Evolutionary conservation across 2,797 vertebrate genomes (phyloP), one percentile per base, ranked within the genome.

Genomic region (Saguinus oedipus): DNA sequence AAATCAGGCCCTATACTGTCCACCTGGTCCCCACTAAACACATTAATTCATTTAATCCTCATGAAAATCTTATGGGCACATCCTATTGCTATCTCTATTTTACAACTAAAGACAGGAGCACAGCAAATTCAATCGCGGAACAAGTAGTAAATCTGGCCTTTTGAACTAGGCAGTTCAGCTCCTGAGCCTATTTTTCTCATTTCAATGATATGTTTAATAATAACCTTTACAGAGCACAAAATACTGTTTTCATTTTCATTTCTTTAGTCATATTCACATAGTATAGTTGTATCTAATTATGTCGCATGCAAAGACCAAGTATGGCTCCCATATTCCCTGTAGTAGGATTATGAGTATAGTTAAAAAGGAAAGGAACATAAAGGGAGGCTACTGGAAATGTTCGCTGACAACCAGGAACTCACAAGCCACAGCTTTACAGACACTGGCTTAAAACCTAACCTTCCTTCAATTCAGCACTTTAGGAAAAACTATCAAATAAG

Each of bases 381-480:
- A 92, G 36, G 14, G 59, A 61, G 15, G 57, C 48, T 93, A 72
- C 57, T 75, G 93, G 55, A 93, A 88, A 91, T 81, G 3, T 92
- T 87, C 50, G 87, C 26, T 64, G 22, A 64, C n/a, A 89, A 86
- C 74, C 22, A 78, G 12, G 75, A 42, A 82, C 46, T 95, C 55
- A 46, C 7, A 95, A 93, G 42, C 7, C 15, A 75, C 26, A 92
- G 36, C n/a, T 86, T 90, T 74, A 74, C 92, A 88, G 82, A 89
- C 48, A 95, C 26, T 93, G 36, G 12, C 36, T 90, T 93, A 44
- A 74, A 96, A 70, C 4, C 59, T 76, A 95, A 84, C 20, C 4
- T 89, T 92, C 14, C 14, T 59, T 92, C 57, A 96, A 83, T 80
- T 81, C 76, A 83, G 50, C 12, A 85, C 83, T 86, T 91, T 91